Conservation (phyloP, 2,113 vertebrate genomes). For the Himantopus leucocephalus region DNA sequence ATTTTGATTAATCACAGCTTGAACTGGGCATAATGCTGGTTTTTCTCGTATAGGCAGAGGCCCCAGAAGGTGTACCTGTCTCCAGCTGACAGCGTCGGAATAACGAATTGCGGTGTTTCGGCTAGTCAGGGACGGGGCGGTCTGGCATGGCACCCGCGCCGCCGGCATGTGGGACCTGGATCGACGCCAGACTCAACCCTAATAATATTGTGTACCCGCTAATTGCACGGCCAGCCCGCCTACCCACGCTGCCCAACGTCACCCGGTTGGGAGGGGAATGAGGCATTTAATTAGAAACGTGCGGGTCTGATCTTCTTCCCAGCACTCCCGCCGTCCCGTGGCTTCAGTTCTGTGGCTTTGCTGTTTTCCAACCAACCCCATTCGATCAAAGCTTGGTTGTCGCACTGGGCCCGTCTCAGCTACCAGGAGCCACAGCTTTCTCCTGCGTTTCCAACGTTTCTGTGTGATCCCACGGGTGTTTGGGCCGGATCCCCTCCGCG, state of each 20-base stretch:
- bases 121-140: neutral
- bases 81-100: neutral
- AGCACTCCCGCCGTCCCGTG: accelerated
- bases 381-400: neutral
- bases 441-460: neutral
- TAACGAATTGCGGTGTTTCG: neutral
- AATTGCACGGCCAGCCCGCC: neutral
- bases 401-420: neutral
- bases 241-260: neutral
- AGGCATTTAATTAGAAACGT: neutral
- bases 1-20: conserved; percentile 4
- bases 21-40: neutral
- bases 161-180: neutral
- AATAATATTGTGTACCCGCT: neutral
- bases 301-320: neutral
- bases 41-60: conserved; percentile 4
- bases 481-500: neutral
- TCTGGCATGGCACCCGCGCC: neutral
- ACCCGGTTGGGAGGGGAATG: neutral
- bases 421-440: neutral
- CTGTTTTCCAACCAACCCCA: accelerated
- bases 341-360: neutral
- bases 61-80: neutral
- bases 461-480: neutral
- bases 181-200: neutral